These are phyloP conservation scores for Chymomyza costata DNA, from an alignment of 1,140 invertebrate species.

Conservation along the genomic window DNA sequence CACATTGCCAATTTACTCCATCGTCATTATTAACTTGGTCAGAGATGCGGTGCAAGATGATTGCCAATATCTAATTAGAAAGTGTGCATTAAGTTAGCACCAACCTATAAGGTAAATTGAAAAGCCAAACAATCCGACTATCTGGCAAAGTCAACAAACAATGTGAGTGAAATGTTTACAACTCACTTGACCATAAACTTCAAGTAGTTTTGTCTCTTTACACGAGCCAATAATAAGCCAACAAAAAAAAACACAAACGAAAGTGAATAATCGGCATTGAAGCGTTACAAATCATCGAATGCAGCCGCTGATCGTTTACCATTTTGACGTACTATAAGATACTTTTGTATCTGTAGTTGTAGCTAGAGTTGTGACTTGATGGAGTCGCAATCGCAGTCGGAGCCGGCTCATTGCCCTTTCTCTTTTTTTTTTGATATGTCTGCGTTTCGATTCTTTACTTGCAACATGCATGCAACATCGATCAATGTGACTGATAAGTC, in stretches of 20 bases:
- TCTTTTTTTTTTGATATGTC: constrained; percentile 38
- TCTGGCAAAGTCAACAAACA: constrained; percentile 15
- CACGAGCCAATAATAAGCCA: no score
- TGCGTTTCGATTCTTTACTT: constrained; percentile 9
- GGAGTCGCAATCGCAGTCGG: constrained; percentile 14
- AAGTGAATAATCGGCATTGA: constrained; percentile 31
- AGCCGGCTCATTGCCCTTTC: constrained; percentile 17
- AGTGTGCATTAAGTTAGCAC: constrained; percentile 1
- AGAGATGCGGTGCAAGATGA: no score
- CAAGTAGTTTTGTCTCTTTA: constrained; percentile 19
- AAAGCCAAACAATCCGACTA: constrained; percentile 20
- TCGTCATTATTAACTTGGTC: no score
- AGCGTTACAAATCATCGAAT: constrained; percentile 36
- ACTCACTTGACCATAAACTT: constrained; percentile 37
- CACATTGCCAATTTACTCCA: no score
- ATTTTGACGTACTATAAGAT: constrained; percentile 25
- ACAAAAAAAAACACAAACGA: no score
- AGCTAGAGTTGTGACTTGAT: no score
- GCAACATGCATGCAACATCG: constrained; percentile 30
- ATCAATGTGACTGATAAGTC: constrained; percentile 40
- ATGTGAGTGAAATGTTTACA: constrained; percentile 36
- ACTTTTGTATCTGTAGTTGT: constrained; percentile 12
- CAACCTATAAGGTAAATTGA: constrained; percentile 35
- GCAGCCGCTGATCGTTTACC: constrained; percentile 35
- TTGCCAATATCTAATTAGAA: constrained; percentile 44